phyloP scores from a whole-genome alignment of 2,888 invertebrate genomes.

The Rotaria macrura region DNA sequence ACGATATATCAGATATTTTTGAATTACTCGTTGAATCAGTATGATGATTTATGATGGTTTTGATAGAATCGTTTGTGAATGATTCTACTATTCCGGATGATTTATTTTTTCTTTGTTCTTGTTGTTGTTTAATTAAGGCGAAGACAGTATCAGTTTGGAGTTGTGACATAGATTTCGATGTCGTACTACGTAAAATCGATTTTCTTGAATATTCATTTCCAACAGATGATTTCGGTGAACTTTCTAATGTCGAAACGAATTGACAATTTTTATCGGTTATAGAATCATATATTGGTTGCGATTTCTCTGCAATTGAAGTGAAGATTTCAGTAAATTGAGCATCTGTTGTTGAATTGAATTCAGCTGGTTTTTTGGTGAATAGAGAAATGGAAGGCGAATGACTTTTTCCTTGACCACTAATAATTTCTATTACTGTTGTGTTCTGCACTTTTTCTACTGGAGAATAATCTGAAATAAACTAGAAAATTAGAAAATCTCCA shows the following conservation, averaged over 20 bases:
- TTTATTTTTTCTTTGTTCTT: not conserved
- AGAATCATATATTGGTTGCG: not conserved
- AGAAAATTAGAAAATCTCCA: too few species aligned
- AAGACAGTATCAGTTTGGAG: not conserved
- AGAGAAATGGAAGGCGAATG: too few species aligned
- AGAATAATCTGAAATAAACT: too few species aligned
- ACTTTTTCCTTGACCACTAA: too few species aligned
- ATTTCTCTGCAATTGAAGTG: not conserved
- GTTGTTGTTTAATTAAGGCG: not conserved
- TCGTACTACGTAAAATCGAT: not conserved
- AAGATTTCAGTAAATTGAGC: not conserved
- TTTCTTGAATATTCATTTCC: not conserved
- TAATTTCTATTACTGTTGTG: too few species aligned
- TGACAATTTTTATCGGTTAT: not conserved
- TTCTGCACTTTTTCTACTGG: too few species aligned
- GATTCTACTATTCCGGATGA: not conserved
- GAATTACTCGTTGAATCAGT: not conserved
- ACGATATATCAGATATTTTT: not conserved
- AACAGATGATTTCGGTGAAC: too few species aligned
- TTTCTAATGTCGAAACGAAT: too few species aligned
- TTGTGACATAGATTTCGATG: not conserved
- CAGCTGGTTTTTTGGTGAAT: too few species aligned
- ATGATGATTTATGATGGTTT: not conserved
- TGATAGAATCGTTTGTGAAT: not conserved
- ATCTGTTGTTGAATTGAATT: too few species aligned